Conservation (phyloP, 2,797 vertebrate species). For the Gymnopithys bicolor region DNA sequence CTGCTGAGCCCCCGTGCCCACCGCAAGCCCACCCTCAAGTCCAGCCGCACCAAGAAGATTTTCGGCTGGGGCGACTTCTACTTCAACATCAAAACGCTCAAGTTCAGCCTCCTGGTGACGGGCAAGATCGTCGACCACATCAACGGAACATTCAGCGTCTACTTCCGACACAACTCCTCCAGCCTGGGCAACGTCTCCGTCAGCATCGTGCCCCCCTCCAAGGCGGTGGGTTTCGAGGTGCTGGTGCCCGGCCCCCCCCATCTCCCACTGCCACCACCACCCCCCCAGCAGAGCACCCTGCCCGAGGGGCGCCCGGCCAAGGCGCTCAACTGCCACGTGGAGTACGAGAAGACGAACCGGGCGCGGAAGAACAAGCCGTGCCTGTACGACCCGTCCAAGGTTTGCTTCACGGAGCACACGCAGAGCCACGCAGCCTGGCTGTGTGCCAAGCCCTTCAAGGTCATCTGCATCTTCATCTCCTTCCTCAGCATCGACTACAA, state of each 20-base stretch:
- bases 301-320: conserved; percentile 87
- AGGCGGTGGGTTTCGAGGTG: conserved; percentile 93
- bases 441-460: conserved; percentile 97
- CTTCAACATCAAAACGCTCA: conserved; percentile 93
- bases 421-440: conserved; percentile 96
- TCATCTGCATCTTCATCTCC: conserved; percentile 98
- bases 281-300: conserved; percentile 85
- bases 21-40: conserved; percentile 89
- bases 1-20: conserved; percentile 81
- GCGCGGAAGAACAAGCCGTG: conserved; percentile 95
- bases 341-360: conserved; percentile 96
- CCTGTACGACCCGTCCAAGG: conserved; percentile 93
- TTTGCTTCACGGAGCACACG: conserved; percentile 96
- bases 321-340: conserved; percentile 94
- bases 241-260: conserved; percentile 77
- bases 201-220: conserved; percentile 94
- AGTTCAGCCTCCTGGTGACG: conserved; percentile 94
- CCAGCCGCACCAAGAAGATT: conserved; percentile 92
- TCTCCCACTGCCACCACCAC: not conserved
- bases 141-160: conserved; percentile 97
- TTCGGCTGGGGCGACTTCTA: conserved; percentile 99
- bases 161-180: conserved; percentile 97
- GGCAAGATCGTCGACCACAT: conserved; percentile 98
- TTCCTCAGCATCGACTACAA: conserved; percentile 98
- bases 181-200: conserved; percentile 95